Base-by-base conservation (phyloP, 2,888 invertebrate genomes). In the Hypercompe scribonia region DNA sequence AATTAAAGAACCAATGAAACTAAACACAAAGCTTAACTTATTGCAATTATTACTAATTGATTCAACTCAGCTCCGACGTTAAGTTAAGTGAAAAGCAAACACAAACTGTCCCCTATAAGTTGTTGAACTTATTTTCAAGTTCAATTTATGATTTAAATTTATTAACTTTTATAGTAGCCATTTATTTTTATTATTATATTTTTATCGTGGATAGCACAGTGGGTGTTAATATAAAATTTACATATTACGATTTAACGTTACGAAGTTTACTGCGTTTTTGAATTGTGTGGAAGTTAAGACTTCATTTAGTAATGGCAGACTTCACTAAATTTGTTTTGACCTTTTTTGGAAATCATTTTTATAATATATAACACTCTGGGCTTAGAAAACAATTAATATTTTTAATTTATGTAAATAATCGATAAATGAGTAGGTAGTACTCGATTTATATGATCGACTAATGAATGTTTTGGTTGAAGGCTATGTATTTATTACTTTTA, bases 211-310 rank as follows among this genome's bases (percentile, higher is more conserved):
- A 61, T 58, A 33, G 34, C 67, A 24, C 72, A 33, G 82, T 83
- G 76, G 79, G 84, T 78, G 82, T 78, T 73, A 69, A 75, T 76
- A 72, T 73, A 68, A 76, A 65, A 80, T 81, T 78, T 74, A 73
- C 74, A 81, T 83, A 81, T 70, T 79, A 61, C n/a, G 54, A 75
- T 73, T 69, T 66, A 66, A 71, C 24, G n/a, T 65, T 72, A 31
- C 18, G 70, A 8, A 39, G 33, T 66, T 71, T 76, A 73, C 67
- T 65, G n/a, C 42, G 61, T 72, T 72, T 64, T 72, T 21, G 50
- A 46, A 42, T 58, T 15, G 28, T 46, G 50, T 68, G 67, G 50
- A n/a, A 18, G 67, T 61, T 66, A 58, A 50, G 24, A 50, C 64
- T 34, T 50, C 36, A 65, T 34, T 54, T 58, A 65, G 15, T n/a